Base-by-base conservation (phyloP, 2,113 vertebrate species). In the Sigmodon hispidus region DNA sequence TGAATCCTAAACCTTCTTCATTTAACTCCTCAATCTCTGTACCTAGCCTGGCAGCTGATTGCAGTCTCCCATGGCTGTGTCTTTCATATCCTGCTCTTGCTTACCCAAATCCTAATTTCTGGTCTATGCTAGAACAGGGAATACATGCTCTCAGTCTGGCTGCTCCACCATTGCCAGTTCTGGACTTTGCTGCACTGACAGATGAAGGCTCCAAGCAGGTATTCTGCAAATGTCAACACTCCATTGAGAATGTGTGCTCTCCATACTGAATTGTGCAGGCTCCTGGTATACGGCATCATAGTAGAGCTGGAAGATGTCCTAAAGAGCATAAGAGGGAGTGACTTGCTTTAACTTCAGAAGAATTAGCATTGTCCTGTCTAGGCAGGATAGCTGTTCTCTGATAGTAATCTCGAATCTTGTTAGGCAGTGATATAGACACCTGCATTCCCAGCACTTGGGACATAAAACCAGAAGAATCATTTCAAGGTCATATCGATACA, bases 211-310 rank as follows among this genome's bases (percentile, higher is more conserved):
- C 24, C 70, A 31, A 16, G 7, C 12, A 2, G 40, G 43, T 9
- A 19, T 94, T 75, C 92, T 45, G 17, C 65, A 22, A 36, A 52
- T n/a, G 70, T 57, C 9, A 1, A 57, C 16, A 7, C 63, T 4
- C 57, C 36, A 9, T 0, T 2, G 22, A 16, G 34, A 26, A 36
- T 19, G 43, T 17, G 21, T 0, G 16, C 7, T 65, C 65, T 40
- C 50, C 77, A 17, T 29, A 21, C n/a, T 36, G 22, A 22, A 29
- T 43, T 77, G 69, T 29, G 9, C 52, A 19, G 24, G n/a, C 16
- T 31, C 57, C 4, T 52, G 1, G 3, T 0, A 1, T 17, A 43
- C 4, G 0, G 1, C 1, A 48, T 29, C 55, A 0, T 48, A 29
- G 2, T 0, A 10, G 0, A 26, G 17, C 43, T 57, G 72, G 36